Base-by-base conservation (phyloP, 2,113 vertebrate species). In the Phodopus roborovskii region DNA sequence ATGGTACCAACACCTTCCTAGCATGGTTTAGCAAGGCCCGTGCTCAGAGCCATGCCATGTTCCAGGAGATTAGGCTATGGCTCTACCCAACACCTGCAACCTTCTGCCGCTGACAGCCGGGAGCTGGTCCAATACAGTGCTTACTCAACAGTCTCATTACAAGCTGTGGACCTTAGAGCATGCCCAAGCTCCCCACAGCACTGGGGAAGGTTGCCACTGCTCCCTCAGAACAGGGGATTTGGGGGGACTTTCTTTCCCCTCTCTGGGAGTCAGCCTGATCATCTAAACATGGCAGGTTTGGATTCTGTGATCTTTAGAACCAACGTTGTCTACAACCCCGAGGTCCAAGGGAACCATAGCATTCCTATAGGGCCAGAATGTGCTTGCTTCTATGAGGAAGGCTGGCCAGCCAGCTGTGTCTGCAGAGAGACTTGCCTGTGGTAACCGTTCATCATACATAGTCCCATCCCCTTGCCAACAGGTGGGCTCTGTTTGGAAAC, bases 381-480 rank as follows among this genome's bases (percentile, higher is more conserved):
- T n/a, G 26, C 94, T 88, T 66, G 30, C 39, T 88, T 94, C 92
- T 58, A 0, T 0, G 0, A 50, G 50, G 88, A 62, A 95, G n/a
- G 56, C 62, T 36, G 0, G 28, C 53, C 86, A n/a, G 70, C 70
- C 74, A 79, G 92, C 64, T 16, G 1, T 8, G 45, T 88, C 89
- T 53, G 5, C 78, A 87, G 83, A n/a, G 64, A 62, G 48, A 89
- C 81, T 79, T 79, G 12, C 50, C 84, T 92, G 70, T 88, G 70
- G 70, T 13, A 90, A 95, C 9, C 68, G 81, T 84, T 66, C 20
- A 0, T 45, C 77, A 94, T 66, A 95, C 86, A 92, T 86, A 95
- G 95, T 91, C 91, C 92, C 66, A 42, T 84, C 73, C 5, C 73
- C 53, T 78, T 33, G 36, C 77, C 97, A 97, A 82, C 66, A 58